Evolutionary conservation across 2,888 invertebrate species (phyloP), one percentile per base, ranked within the genome.

Genomic region (Drosophila aldrichi): DNA sequence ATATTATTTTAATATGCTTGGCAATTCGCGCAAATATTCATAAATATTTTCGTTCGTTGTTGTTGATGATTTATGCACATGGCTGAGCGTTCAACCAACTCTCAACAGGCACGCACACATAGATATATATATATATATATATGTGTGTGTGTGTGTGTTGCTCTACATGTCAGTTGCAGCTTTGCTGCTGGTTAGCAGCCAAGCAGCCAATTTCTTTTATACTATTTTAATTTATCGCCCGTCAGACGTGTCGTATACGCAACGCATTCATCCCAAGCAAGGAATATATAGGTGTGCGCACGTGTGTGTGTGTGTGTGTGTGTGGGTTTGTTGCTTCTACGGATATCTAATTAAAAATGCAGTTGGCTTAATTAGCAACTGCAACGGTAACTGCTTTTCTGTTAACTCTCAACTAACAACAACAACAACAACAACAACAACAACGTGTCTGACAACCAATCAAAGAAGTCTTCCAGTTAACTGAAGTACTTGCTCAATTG

Each of bases 341-440:
- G 38, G 25, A 55, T 58, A 58, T 61, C 72, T 85, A 85, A 85
- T 81, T 82, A 82, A 60, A 73, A 76, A 60, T 82, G 73, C 77
- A 76, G 65, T 57, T 49, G 38, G 52, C 43, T 64, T 73, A 79
- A 82, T 85, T 82, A 86, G 61, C 68, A 79, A 56, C 57, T 69
- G 82, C 82, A 66, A 43, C 60, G 66, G 43, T 67, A 56, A 72
- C 75, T 43, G 16, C 52, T 73, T 70, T 60, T 60, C 44, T 54
- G 61, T 32, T 32, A 10, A 32, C 32, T 32, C n/a, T 38, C 36
- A 38, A 20, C 36, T 34, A 48, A 25, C 25, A n/a, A 41, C 43
- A 43, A 20, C 51, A 20, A 14, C 20, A 51, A 16, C n/a, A 34
- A 29, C 8, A 29, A 29, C 29, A 29, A 8, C 8, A 29, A 29